Evolutionary conservation across 2,113 vertebrate species (phyloP).

Genomic region (Grus americana): DNA sequence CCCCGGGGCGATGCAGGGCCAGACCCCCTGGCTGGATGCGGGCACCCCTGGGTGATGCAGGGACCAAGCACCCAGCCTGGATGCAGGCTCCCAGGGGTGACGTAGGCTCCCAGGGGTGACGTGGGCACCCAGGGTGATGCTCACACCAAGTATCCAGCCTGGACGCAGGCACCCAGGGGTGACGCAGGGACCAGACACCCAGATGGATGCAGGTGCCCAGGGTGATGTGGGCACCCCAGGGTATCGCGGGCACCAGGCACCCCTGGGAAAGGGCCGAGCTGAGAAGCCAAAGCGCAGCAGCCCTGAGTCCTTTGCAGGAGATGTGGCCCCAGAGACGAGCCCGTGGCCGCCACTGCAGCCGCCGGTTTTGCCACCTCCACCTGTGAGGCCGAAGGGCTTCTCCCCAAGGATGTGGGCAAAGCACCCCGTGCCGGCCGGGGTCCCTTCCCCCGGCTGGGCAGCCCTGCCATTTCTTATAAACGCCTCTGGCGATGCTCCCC

Average conservation of each 20-base stretch:
- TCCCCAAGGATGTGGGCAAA: neutral
- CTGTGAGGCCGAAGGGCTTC: accelerated
- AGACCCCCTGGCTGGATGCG: no score
- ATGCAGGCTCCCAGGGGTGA: no score
- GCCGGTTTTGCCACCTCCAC: accelerated
- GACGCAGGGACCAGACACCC: neutral
- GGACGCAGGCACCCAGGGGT: accelerated
- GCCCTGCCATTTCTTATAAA: constrained; percentile 60
- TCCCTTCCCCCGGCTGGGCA: neutral
- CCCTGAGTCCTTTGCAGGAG: accelerated
- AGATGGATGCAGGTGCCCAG: accelerated
- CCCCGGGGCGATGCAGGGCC: neutral
- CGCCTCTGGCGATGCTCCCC: neutral
- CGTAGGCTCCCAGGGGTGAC: no score
- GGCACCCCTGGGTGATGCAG: neutral
- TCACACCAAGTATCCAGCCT: no score
- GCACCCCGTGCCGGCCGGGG: accelerated
- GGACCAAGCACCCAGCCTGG: neutral
- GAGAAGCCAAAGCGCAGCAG: no score
- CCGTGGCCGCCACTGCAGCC: neutral
- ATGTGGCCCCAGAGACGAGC: accelerated
- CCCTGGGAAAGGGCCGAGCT: neutral
- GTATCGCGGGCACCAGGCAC: accelerated
- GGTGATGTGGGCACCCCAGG: accelerated
- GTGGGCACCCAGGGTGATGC: no score